A percentile compares a stretch with the other conserved stretches of the same genome.
Evolutionary conservation across 2,113 vertebrate species (phyloP).

Genomic region (Accipiter cooperii): DNA sequence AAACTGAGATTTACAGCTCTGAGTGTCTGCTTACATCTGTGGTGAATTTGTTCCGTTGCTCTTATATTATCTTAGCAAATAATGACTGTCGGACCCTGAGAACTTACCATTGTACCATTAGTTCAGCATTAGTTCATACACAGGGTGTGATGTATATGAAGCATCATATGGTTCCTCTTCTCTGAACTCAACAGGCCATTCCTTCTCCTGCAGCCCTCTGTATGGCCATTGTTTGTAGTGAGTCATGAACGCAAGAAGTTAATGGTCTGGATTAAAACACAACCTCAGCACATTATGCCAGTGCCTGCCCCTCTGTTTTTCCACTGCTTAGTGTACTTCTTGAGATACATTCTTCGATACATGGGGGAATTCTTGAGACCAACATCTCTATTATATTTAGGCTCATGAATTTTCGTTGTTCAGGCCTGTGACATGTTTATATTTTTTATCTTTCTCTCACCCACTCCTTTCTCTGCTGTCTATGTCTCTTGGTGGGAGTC

Average conservation of each 20-base stretch:
- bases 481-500: not conserved
- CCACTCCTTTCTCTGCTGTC: not conserved
- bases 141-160: not conserved
- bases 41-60: not conserved
- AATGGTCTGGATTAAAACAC: not conserved
- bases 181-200: not conserved
- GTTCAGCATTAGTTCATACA: not conserved
- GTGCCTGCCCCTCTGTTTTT: not conserved
- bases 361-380: not conserved
- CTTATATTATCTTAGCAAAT: not conserved
- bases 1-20: not conserved
- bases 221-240: fast-evolving
- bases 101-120: not conserved
- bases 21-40: not conserved
- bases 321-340: not conserved
- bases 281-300: fast-evolving
- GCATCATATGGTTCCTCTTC: not conserved
- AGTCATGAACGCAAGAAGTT: fast-evolving
- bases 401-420: not conserved
- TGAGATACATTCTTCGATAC: not conserved
- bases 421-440: not conserved
- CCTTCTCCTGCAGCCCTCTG: not conserved
- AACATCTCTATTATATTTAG: not conserved
- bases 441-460: not conserved
- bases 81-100: not conserved